phyloP scores from a whole-genome alignment of 2,113 vertebrate genomes.

The Mandrillus leucophaeus region DNA sequence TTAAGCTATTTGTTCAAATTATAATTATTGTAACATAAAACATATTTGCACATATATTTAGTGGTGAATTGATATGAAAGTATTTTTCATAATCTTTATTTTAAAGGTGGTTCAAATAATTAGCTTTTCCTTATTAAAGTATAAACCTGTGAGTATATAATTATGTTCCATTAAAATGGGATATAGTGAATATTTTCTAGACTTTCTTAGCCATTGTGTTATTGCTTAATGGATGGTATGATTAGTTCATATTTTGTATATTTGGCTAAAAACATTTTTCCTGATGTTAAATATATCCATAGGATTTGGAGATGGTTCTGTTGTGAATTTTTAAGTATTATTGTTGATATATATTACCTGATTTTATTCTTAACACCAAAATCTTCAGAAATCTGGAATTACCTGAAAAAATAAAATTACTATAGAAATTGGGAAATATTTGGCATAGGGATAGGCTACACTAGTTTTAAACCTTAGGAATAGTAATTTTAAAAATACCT shows the following conservation, averaged over 20 bases:
- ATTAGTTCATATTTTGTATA: slow-evolving; percentile 9
- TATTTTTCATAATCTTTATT: slow-evolving; percentile 34
- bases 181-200: not conserved
- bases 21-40: not conserved
- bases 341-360: not conserved
- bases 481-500: not conserved
- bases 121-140: not conserved
- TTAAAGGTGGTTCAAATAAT: slow-evolving; percentile 24
- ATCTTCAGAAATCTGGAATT: slow-evolving; percentile 42
- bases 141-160: not conserved
- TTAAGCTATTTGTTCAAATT: slow-evolving; percentile 2
- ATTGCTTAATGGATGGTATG: not conserved
- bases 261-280: slow-evolving; percentile 15
- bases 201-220: not conserved
- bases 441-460: not conserved
- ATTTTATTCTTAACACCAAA: slow-evolving; percentile 9
- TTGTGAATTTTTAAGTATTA: slow-evolving; percentile 4
- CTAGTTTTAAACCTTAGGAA: not conserved
- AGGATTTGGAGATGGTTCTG: not conserved
- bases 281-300: not conserved
- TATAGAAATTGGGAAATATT: not conserved
- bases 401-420: slow-evolving; percentile 17
- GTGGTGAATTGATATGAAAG: not conserved
- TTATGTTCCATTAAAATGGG: not conserved
- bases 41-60: not conserved